Evolutionary conservation across 2,888 invertebrate species (phyloP), one percentile per base, ranked within the genome.

Genomic region (Drosophila falleni): DNA sequence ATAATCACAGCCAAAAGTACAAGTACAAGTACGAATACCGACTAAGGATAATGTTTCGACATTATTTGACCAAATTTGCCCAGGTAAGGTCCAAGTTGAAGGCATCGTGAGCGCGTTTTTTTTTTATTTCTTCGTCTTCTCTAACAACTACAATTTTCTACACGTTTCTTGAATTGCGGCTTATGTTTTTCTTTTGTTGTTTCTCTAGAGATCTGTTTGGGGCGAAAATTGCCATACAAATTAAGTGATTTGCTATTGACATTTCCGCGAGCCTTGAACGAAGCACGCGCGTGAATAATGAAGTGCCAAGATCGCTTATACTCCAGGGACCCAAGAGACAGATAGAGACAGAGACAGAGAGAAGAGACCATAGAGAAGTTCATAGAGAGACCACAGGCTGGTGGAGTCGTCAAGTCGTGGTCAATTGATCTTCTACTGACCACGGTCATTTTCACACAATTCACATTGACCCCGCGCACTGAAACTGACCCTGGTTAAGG

Each of bases 181-280:
- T 65, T 64, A 63, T 74, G 60, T 67, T 67, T 69, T 49, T 15
- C 16, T 33, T 11, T 42, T 49, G 29, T 41, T 39, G n/a, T 49
- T 44, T 54, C 46, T 63, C 37, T 46, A 11, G 37, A 58, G 58
- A 58, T 46, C 46, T 37, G 47, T 58, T 46, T 46, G 54, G 31
- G 73, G 76, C 68, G 89, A 87, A 89, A 89, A 89, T 89, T 87
- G 83, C 72, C 74, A 77, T 75, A 89, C 88, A 89, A 89, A 89
- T 89, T 89, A 89, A 89, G 89, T 89, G 89, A 89, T 89, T 89
- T 89, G 89, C 89, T 89, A 89, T 89, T 89, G 89, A 89, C 89
- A 89, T 89, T 87, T 87, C 83, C 82, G 82, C 80, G 64, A 80
- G 84, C 81, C 81, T 84, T 84, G 81, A 84, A 85, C 74, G 78